Evolutionary conservation across 2,113 vertebrate species (phyloP).

Genomic region (Bubo bubo): DNA sequence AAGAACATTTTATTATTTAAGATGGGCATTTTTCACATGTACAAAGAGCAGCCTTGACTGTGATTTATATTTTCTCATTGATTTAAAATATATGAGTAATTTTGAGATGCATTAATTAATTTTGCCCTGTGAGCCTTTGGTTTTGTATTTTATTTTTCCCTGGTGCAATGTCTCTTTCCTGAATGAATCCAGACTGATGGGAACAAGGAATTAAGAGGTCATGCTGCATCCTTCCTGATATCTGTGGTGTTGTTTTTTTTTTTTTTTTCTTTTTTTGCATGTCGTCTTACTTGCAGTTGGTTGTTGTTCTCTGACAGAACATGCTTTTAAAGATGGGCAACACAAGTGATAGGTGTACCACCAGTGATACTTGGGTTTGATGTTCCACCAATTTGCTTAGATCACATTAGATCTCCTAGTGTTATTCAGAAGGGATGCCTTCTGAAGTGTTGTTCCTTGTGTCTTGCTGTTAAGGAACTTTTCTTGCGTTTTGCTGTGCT

Average conservation of each 20-base stretch:
- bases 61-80: not conserved
- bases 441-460: not conserved
- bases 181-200: not conserved
- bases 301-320: not conserved
- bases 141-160: not conserved
- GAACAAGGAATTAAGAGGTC: not conserved
- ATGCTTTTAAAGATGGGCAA: not conserved
- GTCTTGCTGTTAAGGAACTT: not conserved
- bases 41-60: not conserved
- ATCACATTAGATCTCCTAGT: not conserved
- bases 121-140: not conserved
- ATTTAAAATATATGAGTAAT: not conserved
- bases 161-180: not conserved
- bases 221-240: not conserved
- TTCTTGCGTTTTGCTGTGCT: not conserved
- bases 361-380: not conserved
- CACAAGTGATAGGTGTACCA: not conserved
- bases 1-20: not conserved
- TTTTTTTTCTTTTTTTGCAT: not conserved
- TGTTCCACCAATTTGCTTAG: not conserved
- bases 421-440: not conserved
- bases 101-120: slow-evolving; percentile 1
- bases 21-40: not conserved
- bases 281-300: not conserved
- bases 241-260: not conserved